These are phyloP conservation scores for Dusona sp. DNA, from an alignment of 2,888 invertebrate species.

Conservation along the genomic window DNA sequence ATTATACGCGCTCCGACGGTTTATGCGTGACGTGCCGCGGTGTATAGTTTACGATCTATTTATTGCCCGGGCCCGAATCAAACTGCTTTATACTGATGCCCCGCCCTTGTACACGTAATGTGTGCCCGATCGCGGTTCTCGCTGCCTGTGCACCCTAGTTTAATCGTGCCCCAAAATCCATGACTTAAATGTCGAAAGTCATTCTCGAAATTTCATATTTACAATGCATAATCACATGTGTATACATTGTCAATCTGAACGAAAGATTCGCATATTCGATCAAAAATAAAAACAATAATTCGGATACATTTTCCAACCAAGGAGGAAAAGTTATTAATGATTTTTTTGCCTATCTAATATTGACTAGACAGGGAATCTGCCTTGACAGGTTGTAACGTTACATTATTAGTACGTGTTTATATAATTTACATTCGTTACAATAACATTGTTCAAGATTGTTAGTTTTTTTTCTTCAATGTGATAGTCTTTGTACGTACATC, in stretches of 20 bases:
- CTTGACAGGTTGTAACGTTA: slow-evolving; percentile 66
- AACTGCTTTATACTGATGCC: slow-evolving; percentile 73
- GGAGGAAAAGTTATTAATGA: slow-evolving; percentile 74
- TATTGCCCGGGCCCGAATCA: slow-evolving; percentile 72
- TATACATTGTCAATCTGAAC: slow-evolving; percentile 22
- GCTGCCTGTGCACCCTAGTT: slow-evolving; percentile 14
- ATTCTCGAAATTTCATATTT: neutral
- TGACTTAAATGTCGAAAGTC: slow-evolving; percentile 45
- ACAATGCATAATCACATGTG: slow-evolving; percentile 8
- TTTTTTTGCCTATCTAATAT: slow-evolving; percentile 81
- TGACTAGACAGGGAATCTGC: slow-evolving; percentile 84
- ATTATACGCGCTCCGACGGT: slow-evolving; percentile 84
- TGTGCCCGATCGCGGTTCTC: slow-evolving; percentile 55
- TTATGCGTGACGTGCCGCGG: slow-evolving; percentile 81
- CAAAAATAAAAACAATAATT: neutral
- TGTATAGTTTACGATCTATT: slow-evolving; percentile 83
- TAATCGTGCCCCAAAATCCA: slow-evolving; percentile 33
- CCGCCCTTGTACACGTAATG: slow-evolving; percentile 68
- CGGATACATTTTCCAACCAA: slow-evolving; percentile 28
- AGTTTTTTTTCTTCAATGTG: slow-evolving; percentile 8
- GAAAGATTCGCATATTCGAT: slow-evolving; percentile 11
- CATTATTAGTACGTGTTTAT: slow-evolving; percentile 40
- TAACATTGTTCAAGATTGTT: slow-evolving; percentile 36
- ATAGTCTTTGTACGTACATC: slow-evolving; percentile 31
- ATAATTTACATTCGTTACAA: slow-evolving; percentile 57